Percentiles rank a stretch among this genome's conserved stretches.
Evolutionary conservation across 2,797 vertebrate genomes (phyloP).

Genomic region (Tauraco hartlaubi): DNA sequence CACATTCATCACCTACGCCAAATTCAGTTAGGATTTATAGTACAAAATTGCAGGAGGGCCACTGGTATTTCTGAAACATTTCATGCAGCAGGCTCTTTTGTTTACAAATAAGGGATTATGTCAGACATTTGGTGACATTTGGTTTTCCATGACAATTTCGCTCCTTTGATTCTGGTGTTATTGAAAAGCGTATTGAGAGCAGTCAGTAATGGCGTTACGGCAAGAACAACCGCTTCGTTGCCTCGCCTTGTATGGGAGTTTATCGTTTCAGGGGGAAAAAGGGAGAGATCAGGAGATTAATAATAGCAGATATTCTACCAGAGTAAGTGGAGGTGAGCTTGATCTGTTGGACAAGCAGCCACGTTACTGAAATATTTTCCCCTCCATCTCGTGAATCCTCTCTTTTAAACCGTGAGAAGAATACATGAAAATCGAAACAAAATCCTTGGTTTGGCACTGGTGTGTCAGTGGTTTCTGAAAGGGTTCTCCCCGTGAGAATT

Average conservation of each 20-base stretch:
- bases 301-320: slow-evolving; percentile 4
- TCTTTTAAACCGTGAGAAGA: not conserved
- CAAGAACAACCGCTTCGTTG: not conserved
- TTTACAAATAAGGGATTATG: slow-evolving; percentile 81
- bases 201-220: not conserved
- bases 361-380: slow-evolving; percentile 12
- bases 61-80: slow-evolving; percentile 71
- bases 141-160: slow-evolving; percentile 71
- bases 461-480: slow-evolving; percentile 62
- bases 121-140: slow-evolving; percentile 77
- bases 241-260: not conserved
- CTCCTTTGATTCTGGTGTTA: slow-evolving; percentile 58
- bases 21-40: slow-evolving; percentile 65
- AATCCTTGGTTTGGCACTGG: slow-evolving; percentile 65
- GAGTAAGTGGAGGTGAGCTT: not conserved
- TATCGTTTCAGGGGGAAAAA: not conserved
- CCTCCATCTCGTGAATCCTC: not conserved
- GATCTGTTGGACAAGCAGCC: not conserved
- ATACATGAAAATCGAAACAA: slow-evolving; percentile 73
- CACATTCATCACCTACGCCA: slow-evolving; percentile 65
- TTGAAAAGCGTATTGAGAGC: slow-evolving; percentile 22
- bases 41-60: slow-evolving; percentile 70
- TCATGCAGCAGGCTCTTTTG: slow-evolving; percentile 66
- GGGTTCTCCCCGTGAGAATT: slow-evolving; percentile 29
- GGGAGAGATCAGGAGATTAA: not conserved